Base-by-base conservation (phyloP, 2,113 vertebrate species). In the Calyptommatus sinebrachiatus region DNA sequence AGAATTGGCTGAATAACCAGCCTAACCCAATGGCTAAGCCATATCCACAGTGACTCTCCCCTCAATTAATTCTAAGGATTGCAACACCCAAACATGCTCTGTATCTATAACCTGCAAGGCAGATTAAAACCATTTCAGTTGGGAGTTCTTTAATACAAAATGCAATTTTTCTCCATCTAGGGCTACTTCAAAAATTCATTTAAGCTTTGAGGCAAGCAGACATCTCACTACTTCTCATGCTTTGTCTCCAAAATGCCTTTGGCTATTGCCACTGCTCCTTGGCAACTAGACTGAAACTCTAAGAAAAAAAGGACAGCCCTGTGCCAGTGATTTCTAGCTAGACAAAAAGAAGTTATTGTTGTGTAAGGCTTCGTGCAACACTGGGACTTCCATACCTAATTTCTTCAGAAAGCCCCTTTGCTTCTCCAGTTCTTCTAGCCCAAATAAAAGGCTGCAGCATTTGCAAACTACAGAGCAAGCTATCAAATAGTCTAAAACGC, bases 311-410 rank as follows among this genome's bases (percentile, higher is more conserved):
- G 12, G 5, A 18, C 7, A 57, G 77, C 8, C 76, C 7, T 41
- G 1, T 69, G 12, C 12, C 7, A 68, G 35, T 76, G 5, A 7
- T 83, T 82, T 48, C 74, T 31, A 6, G 35, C 71, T 69, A 69
- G 77, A 85, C 82, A 76, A 76, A 57, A 83, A 85, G 16, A 71
- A 7, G 6, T 71, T 82, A 16, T 65, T 45, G 1, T 45, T 70
- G 67, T 60, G 68, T 24, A 4, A 76, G 8, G n/a, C 63, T 12
- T 1, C 31, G 31, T 57, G 1, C 4, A 2, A 35, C 31, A 41
- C 22, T 12, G n/a, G 61, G n/a, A 29, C 2, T 12, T 62, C 41
- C 53, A 68, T 14, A 1, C 50, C 50, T 22, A 0, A 0, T 7
- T 12, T 5, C 45, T 10, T 75, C 24, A 26, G 16, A 69, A 28